These are phyloP conservation scores for Brachionus rubens DNA, from an alignment of 1,140 invertebrate species.

Conservation along the genomic window DNA sequence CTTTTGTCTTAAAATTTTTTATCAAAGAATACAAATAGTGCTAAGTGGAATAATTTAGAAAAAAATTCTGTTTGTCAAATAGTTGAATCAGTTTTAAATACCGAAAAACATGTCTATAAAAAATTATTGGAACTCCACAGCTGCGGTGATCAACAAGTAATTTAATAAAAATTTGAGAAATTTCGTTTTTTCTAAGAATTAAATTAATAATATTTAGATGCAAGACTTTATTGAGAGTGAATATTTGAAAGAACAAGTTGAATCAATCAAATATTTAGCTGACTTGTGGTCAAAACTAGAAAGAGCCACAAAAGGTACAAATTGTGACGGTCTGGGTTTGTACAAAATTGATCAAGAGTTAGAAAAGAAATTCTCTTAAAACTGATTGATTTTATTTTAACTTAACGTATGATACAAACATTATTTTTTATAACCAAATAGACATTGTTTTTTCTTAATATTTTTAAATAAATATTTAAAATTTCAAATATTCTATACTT, in stretches of 20 bases:
- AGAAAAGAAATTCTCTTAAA: conserved; percentile 20
- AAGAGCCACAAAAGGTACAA: neutral
- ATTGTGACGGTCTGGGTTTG: conserved; percentile 27
- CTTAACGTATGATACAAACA: too few species aligned
- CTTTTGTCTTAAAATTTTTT: neutral
- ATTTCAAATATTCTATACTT: too few species aligned
- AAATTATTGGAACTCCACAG: too few species aligned
- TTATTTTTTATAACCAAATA: too few species aligned
- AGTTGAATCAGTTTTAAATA: too few species aligned
- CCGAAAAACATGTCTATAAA: too few species aligned
- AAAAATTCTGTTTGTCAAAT: too few species aligned
- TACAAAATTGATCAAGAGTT: conserved; percentile 36
- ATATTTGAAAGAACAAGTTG: conserved; percentile 42
- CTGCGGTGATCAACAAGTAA: conserved; percentile 37
- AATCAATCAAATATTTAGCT: too few species aligned
- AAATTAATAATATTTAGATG: neutral
- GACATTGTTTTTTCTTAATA: too few species aligned
- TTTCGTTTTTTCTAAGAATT: neutral
- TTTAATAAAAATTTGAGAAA: neutral
- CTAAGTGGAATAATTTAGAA: neutral
- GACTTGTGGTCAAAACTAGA: conserved; percentile 33
- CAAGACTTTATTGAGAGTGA: conserved; percentile 38
- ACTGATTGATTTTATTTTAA: too few species aligned
- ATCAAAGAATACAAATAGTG: neutral
- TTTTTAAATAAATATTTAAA: too few species aligned